A percentile compares a stretch with the other conserved stretches of the same genome.
Evolutionary conservation across 2,113 vertebrate genomes (phyloP).

Genomic region (Benthochromis sp.): DNA sequence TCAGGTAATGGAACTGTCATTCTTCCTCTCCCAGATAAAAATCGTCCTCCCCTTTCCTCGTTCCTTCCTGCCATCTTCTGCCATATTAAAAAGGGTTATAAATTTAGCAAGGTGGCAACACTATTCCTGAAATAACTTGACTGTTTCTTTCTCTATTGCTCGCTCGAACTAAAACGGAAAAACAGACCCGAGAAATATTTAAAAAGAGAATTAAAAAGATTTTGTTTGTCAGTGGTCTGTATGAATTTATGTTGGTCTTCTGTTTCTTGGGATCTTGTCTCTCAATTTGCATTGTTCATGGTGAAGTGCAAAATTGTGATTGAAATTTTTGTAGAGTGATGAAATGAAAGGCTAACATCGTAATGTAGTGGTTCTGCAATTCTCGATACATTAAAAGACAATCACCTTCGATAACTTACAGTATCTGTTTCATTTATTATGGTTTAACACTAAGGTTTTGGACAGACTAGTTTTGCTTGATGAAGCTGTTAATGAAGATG

Average conservation of each 20-base stretch:
- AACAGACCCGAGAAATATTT: not conserved
- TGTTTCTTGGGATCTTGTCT: not conserved
- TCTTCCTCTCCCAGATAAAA: slow-evolving; percentile 64
- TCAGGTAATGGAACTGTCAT: slow-evolving; percentile 74
- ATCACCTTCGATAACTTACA: not conserved
- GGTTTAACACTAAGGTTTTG: not conserved
- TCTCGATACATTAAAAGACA: not conserved
- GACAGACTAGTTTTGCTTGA: not conserved
- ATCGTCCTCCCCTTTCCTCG: slow-evolving; percentile 34
- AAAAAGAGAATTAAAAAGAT: not conserved
- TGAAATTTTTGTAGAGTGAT: not conserved
- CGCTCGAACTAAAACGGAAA: not conserved
- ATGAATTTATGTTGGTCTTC: not conserved
- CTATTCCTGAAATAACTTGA: slow-evolving; percentile 49
- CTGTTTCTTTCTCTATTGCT: slow-evolving; percentile 14
- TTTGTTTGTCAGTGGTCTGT: not conserved
- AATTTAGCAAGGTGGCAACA: slow-evolving; percentile 49
- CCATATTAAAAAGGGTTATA: slow-evolving; percentile 61
- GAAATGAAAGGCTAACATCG: not conserved
- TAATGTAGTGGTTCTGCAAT: not conserved
- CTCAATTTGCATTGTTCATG: not conserved
- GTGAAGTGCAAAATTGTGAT: not conserved
- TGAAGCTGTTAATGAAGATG: not conserved
- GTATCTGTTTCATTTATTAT: not conserved
- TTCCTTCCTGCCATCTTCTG: slow-evolving; percentile 34